phyloP scores from a whole-genome alignment of 2,797 vertebrate species.

The Echiichthys vipera region DNA sequence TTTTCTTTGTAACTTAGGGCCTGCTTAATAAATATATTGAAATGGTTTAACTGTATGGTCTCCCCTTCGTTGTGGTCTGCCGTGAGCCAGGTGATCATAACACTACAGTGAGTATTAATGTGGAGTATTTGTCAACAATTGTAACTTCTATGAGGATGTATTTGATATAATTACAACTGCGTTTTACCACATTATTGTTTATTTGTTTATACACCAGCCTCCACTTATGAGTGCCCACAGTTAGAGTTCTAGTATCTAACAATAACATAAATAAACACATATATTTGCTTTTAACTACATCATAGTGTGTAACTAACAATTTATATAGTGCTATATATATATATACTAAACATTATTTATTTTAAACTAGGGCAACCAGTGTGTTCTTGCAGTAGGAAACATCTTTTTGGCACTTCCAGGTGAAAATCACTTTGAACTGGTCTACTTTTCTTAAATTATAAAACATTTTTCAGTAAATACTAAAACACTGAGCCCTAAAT shows the following conservation, averaged over 20 bases:
- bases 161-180: not conserved
- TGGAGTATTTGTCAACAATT: not conserved
- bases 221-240: not conserved
- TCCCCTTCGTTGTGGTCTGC: no score
- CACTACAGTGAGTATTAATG: not conserved
- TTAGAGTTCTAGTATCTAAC: not conserved
- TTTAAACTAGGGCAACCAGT: slow-evolving; percentile 7
- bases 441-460: not conserved
- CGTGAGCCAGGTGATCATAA: no score
- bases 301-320: not conserved
- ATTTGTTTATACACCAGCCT: not conserved
- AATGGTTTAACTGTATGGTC: no score
- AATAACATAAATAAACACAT: not conserved
- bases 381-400: slow-evolving; percentile 21
- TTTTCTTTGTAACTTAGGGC: no score
- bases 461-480: not conserved
- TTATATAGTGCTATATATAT: not conserved
- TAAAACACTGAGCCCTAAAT: not conserved
- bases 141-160: not conserved
- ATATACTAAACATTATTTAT: slow-evolving; percentile 25
- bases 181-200: not conserved
- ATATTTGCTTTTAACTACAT: not conserved
- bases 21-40: no score
- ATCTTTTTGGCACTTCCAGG: not conserved
- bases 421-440: not conserved